phyloP scores from a whole-genome alignment of 2,888 invertebrate genomes.

The Anodontia alba region DNA sequence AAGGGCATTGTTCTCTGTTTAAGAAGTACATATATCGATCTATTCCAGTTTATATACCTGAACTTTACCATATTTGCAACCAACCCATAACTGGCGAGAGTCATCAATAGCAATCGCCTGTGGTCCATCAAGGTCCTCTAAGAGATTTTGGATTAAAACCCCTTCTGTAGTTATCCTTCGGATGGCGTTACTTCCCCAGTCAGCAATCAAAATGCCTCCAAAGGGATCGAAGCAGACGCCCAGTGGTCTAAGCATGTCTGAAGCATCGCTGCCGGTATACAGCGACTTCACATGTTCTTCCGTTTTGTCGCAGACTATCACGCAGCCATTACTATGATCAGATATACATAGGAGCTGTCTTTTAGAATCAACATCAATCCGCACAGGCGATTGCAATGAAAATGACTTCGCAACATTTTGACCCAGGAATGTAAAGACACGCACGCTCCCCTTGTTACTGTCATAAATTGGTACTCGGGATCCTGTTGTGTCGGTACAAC shows the following conservation, averaged over 20 bases:
- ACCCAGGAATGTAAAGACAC: conserved; percentile 27
- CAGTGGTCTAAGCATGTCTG: conserved; percentile 37
- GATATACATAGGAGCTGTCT: conserved; percentile 32
- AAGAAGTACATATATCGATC: too few relatives aligned
- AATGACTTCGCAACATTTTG: conserved; percentile 34
- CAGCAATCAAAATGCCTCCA: conserved; percentile 48
- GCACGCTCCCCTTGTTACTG: conserved; percentile 35
- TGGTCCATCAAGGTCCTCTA: conserved; percentile 42
- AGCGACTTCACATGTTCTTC: conserved; percentile 33
- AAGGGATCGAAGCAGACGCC: conserved; percentile 50
- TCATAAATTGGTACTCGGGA: not conserved
- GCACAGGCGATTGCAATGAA: conserved; percentile 36
- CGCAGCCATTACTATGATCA: conserved; percentile 46
- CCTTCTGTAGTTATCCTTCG: conserved; percentile 39
- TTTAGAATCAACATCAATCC: conserved; percentile 29
- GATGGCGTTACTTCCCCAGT: conserved; percentile 38
- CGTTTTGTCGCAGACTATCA: conserved; percentile 33
- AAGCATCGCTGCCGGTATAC: conserved; percentile 33
- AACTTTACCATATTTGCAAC: conserved; percentile 40
- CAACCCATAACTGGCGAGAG: conserved; percentile 44
- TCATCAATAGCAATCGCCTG: conserved; percentile 40
- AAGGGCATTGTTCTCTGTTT: too few relatives aligned
- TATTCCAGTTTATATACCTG: conserved; percentile 26
- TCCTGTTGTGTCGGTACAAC: conserved; percentile 30
- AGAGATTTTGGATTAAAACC: conserved; percentile 15